These are phyloP conservation scores for Nephrotoma flavescens DNA, from an alignment of 2,888 invertebrate species.

Conservation along the genomic window DNA sequence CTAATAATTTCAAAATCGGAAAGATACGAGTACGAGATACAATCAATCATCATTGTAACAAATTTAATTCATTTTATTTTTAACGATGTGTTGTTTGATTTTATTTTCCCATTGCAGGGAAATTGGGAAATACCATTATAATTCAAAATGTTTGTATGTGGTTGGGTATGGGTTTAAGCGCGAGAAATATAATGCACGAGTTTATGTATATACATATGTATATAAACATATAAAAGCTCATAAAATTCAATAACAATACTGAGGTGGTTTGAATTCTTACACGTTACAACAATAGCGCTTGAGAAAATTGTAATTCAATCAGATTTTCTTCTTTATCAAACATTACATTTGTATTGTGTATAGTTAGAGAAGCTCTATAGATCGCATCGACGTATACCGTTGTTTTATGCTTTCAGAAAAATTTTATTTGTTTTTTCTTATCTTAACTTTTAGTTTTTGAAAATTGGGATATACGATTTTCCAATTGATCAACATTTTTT, in stretches of 20 bases:
- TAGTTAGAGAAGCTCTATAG: not conserved
- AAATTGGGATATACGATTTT: not conserved
- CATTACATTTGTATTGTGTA: not conserved
- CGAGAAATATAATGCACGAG: not conserved
- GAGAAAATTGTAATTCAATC: not conserved
- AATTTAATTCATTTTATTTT: not conserved
- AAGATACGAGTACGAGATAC: not conserved
- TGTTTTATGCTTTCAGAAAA: not conserved
- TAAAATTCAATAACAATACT: not conserved
- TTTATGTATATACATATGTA: not conserved
- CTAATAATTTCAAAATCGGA: not conserved
- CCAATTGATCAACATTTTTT: not conserved
- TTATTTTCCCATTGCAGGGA: not conserved
- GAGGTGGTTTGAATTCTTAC: not conserved
- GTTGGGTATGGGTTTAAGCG: no score
- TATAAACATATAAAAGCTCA: not conserved
- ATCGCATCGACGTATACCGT: not conserved
- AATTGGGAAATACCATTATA: not conserved
- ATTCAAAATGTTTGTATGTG: not conserved
- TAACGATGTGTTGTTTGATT: not conserved
- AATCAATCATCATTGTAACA: not conserved
- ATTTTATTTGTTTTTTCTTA: not conserved
- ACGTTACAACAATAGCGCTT: not conserved
- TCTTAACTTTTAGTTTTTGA: not conserved
- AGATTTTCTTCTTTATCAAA: not conserved